phyloP scores from a whole-genome alignment of 1,140 invertebrate species.

The Micrasema minimum region DNA sequence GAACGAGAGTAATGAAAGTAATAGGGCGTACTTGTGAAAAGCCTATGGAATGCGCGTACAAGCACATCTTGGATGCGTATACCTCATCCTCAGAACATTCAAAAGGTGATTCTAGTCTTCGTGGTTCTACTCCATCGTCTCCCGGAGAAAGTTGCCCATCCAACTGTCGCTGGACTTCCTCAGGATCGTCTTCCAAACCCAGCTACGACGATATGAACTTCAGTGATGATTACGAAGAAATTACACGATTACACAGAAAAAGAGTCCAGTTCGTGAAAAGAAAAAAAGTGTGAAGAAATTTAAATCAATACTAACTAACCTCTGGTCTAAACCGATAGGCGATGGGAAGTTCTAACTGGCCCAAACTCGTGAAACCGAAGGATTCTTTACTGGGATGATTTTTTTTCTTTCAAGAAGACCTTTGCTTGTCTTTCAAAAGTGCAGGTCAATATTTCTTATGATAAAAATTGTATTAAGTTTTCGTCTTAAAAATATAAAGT shows the following conservation, averaged over 20 bases:
- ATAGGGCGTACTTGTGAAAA: constrained; percentile 41
- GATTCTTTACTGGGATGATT: too few species aligned
- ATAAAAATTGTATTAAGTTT: constrained; percentile 21
- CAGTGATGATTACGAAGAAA: constrained; percentile 35
- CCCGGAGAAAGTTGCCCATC: constrained; percentile 38
- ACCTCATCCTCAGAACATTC: background rate
- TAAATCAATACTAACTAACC: too few species aligned
- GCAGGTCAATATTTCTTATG: constrained; percentile 19
- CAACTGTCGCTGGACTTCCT: constrained; percentile 48
- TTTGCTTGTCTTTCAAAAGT: constrained; percentile 17
- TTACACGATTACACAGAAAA: constrained; percentile 31
- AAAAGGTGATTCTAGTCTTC: background rate
- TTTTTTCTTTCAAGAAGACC: background rate
- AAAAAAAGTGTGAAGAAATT: constrained; percentile 38
- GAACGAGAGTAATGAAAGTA: constrained; percentile 36
- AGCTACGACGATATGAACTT: constrained; percentile 38
- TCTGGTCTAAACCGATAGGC: too few species aligned
- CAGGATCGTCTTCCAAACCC: constrained; percentile 34
- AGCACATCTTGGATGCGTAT: constrained; percentile 48
- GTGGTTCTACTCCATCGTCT: background rate
- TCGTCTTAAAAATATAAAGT: background rate
- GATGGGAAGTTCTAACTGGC: too few species aligned
- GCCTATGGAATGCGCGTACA: constrained; percentile 45
- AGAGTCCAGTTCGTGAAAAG: constrained; percentile 49
- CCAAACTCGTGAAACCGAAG: too few species aligned